Conservation (phyloP, 2,113 vertebrate genomes). For the Tiliqua scincoides region DNA sequence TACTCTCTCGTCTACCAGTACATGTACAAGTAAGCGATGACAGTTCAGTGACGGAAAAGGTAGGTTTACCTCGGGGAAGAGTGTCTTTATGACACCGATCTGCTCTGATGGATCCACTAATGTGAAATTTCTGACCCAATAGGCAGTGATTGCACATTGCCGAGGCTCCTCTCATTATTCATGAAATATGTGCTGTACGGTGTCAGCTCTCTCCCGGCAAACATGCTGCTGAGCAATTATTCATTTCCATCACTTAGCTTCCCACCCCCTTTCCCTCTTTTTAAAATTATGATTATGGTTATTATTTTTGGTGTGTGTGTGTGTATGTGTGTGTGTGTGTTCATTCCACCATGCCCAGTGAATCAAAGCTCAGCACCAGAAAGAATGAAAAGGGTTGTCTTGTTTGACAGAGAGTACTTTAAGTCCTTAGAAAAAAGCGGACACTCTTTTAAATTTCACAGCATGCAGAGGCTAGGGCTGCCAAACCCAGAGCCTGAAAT, state of each 20-base stretch:
- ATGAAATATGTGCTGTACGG: slow-evolving; percentile 75
- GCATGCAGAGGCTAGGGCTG: slow-evolving; percentile 49
- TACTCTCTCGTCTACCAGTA: slow-evolving; percentile 33
- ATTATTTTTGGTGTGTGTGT: slow-evolving; percentile 67
- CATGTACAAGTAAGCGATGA: slow-evolving; percentile 60
- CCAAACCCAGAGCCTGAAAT: no score
- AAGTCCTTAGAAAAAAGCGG: slow-evolving; percentile 75
- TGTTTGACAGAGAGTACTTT: slow-evolving; percentile 76
- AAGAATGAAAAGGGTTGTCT: slow-evolving; percentile 78
- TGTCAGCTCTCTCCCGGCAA: slow-evolving; percentile 72
- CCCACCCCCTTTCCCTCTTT: slow-evolving; percentile 26
- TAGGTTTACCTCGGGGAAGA: slow-evolving; percentile 75
- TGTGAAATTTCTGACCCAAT: slow-evolving; percentile 83
- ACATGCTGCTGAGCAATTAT: slow-evolving; percentile 77
- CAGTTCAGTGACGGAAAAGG: slow-evolving; percentile 71
- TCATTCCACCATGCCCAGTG: slow-evolving; percentile 69
- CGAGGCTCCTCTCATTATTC: slow-evolving; percentile 79
- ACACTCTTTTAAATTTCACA: slow-evolving; percentile 75
- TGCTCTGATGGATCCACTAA: slow-evolving; percentile 82
- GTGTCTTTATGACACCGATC: slow-evolving; percentile 77
- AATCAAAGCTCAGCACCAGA: slow-evolving; percentile 59
- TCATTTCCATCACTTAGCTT: slow-evolving; percentile 76
- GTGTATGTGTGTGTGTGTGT: slow-evolving; percentile 15
- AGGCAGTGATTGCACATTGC: slow-evolving; percentile 77
- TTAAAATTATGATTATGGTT: slow-evolving; percentile 44